phyloP scores from a whole-genome alignment of 2,113 vertebrate genomes.

The Platanista minor region DNA sequence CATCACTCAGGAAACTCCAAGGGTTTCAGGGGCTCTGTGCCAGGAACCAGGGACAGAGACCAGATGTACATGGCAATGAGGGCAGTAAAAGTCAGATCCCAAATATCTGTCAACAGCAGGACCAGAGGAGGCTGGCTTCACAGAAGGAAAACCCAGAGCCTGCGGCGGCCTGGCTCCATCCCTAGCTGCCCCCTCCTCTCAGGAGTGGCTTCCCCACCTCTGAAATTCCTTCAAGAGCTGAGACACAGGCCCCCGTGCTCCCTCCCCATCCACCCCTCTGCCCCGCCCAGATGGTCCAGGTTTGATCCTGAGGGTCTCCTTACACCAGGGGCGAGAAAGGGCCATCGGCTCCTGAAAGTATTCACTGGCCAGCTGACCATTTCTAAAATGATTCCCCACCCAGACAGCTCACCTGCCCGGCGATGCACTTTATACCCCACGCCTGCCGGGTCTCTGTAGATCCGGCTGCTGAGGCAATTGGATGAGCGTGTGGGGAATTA shows the following conservation, averaged over 20 bases:
- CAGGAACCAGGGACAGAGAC: background rate
- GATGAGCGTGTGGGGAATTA: background rate
- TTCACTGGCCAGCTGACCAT: background rate
- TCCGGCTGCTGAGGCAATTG: background rate
- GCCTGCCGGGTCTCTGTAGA: background rate
- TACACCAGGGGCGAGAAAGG: background rate
- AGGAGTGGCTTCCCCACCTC: accelerated
- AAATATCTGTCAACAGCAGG: background rate
- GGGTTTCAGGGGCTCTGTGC: background rate
- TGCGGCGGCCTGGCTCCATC: accelerated
- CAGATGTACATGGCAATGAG: accelerated
- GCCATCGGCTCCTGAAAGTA: background rate
- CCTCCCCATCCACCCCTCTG: background rate
- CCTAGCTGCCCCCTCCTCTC: accelerated
- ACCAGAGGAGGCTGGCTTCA: background rate
- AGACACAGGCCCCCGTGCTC: accelerated
- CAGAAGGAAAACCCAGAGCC: background rate
- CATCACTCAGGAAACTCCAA: background rate
- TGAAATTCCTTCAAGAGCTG: background rate
- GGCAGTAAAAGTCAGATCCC: background rate
- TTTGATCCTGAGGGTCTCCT: background rate
- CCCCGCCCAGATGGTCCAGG: background rate
- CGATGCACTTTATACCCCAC: accelerated
- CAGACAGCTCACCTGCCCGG: background rate
- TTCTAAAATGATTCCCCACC: background rate